Conservation (phyloP, 2,113 vertebrate genomes). For the Empidonax alnorum region DNA sequence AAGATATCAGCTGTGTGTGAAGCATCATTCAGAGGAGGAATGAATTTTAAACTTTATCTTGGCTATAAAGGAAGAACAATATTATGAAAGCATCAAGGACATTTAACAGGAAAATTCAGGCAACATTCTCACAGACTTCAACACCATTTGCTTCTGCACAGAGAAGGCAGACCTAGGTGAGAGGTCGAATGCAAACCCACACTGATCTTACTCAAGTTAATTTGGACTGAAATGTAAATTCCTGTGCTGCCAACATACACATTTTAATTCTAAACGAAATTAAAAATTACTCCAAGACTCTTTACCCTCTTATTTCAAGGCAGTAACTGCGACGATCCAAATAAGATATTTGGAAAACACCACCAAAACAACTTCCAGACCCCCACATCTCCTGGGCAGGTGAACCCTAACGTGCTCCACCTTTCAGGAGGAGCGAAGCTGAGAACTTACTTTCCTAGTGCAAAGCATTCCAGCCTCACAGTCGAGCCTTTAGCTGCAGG, state of each 20-base stretch:
- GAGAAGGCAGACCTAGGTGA: neutral
- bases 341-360: neutral
- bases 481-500: constrained; percentile 91
- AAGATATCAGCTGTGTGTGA: neutral
- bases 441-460: constrained; percentile 93
- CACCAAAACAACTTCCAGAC: neutral
- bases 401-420: neutral
- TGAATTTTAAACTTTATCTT: constrained; percentile 6
- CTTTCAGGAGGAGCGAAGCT: neutral
- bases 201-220: neutral
- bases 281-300: neutral
- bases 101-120: neutral
- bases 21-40: neutral
- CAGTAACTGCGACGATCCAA: neutral
- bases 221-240: neutral
- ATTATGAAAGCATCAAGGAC: neutral
- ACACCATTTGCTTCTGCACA: neutral
- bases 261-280: neutral
- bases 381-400: neutral
- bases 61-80: neutral
- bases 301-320: neutral
- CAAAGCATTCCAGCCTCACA: constrained; percentile 93
- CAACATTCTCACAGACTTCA: neutral
- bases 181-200: neutral
- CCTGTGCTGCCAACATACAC: neutral